phyloP scores from a whole-genome alignment of 2,113 vertebrate species.

The Eptatretus burgeri region DNA sequence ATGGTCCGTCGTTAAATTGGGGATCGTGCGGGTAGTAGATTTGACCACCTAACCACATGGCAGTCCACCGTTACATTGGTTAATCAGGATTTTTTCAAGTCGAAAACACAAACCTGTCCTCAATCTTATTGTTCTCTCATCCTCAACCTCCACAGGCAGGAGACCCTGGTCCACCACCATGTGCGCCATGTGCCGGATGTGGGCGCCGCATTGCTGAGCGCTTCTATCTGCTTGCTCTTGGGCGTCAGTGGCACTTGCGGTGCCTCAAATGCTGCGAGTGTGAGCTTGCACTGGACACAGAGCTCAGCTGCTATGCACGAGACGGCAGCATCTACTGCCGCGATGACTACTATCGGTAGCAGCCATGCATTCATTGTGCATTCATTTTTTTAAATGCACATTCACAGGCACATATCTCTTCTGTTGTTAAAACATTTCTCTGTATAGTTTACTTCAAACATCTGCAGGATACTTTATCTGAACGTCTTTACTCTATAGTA shows the following conservation, averaged over 20 bases:
- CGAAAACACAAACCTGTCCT: no score
- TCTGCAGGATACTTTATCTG: no score
- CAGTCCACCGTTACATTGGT: no score
- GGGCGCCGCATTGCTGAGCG: not conserved
- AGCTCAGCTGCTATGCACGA: conserved; percentile 1
- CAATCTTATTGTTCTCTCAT: not conserved
- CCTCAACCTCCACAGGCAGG: not conserved
- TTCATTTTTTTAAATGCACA: no score
- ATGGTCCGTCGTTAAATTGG: no score
- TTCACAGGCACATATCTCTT: no score
- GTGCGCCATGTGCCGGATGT: not conserved
- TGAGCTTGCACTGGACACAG: not conserved
- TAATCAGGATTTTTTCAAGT: no score
- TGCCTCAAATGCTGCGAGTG: conserved; percentile 5
- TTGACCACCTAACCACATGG: no score
- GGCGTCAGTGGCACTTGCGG: conserved; percentile 1
- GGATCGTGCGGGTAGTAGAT: no score
- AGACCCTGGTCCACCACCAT: not conserved
- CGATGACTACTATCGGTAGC: conserved; percentile 6
- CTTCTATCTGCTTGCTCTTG: not conserved
- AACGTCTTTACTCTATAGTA: no score
- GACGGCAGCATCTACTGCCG: conserved; percentile 8
- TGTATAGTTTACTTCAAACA: no score
- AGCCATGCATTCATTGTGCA: not conserved
- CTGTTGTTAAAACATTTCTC: no score